These are phyloP conservation scores for Merodon equestris DNA, from an alignment of 2,888 invertebrate genomes.

Conservation along the genomic window DNA sequence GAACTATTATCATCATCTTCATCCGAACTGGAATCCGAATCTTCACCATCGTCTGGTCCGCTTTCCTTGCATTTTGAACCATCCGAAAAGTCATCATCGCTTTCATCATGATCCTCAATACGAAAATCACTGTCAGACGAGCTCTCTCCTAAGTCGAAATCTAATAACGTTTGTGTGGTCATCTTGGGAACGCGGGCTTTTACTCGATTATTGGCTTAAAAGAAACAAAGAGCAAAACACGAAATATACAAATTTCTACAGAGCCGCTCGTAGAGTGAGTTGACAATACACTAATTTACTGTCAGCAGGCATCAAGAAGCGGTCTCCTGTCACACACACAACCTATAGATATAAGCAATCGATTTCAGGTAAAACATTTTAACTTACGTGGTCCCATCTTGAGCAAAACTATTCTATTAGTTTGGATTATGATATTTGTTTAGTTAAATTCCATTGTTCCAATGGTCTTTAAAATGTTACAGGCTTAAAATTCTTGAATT, in stretches of 20 bases:
- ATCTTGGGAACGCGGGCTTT: constrained; percentile 84
- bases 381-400: constrained; percentile 70
- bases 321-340: constrained; percentile 56
- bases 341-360: constrained; percentile 69
- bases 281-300: constrained; percentile 9
- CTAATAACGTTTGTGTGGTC: constrained; percentile 86
- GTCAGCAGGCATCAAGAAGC: constrained; percentile 73
- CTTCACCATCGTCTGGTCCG: constrained; percentile 79
- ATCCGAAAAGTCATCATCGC: constrained; percentile 80
- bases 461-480: no score
- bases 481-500: no score
- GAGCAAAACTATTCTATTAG: not conserved
- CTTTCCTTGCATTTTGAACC: constrained; percentile 82
- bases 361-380: constrained; percentile 33
- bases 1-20: constrained; percentile 75
- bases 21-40: constrained; percentile 65
- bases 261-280: constrained; percentile 30
- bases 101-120: constrained; percentile 90
- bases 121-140: constrained; percentile 97
- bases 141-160: constrained; percentile 93
- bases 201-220: constrained; percentile 91
- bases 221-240: constrained; percentile 22
- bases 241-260: constrained; percentile 21
- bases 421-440: no score
- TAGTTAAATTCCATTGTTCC: no score